phyloP scores from a whole-genome alignment of 53 echinoderm and acorn worm species.

The Holothuria scabra region DNA sequence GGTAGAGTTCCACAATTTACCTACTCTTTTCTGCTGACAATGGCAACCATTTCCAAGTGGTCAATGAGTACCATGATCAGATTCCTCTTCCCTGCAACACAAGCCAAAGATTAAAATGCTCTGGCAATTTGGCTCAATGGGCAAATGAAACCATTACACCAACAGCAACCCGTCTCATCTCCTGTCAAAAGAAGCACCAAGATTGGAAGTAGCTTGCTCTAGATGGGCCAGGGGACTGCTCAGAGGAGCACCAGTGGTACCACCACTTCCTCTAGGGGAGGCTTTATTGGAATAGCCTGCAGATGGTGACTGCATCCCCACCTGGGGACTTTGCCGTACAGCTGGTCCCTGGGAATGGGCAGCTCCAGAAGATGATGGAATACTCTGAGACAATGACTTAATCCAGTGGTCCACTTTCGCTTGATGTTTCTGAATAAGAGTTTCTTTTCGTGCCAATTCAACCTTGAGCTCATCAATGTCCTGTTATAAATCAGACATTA shows the following conservation, averaged over 20 bases:
- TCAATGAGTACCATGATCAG: no score
- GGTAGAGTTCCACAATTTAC: no score
- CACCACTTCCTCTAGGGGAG: slow-evolving; percentile 33
- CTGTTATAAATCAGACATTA: slow-evolving; percentile 25
- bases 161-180: slow-evolving; percentile 55
- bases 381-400: slow-evolving; percentile 51
- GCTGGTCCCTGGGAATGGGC: slow-evolving; percentile 31
- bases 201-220: slow-evolving; percentile 88
- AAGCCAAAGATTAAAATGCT: no score
- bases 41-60: no score
- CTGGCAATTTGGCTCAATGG: no score
- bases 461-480: slow-evolving; percentile 87
- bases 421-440: slow-evolving; percentile 81
- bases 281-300: slow-evolving; percentile 51
- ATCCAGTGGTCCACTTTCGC: slow-evolving; percentile 87
- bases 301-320: slow-evolving; percentile 37
- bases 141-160: no score
- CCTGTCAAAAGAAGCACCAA: slow-evolving; percentile 85
- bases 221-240: slow-evolving; percentile 89
- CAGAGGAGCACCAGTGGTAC: slow-evolving; percentile 53
- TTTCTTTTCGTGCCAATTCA: slow-evolving; percentile 79
- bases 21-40: no score
- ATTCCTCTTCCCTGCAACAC: no score
- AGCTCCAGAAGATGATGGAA: slow-evolving; percentile 68
- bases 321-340: slow-evolving; percentile 24